Percentiles rank a stretch among this genome's conserved stretches.
phyloP scores from a whole-genome alignment of 2,888 invertebrate species.

The Neoaliturus tenellus region DNA sequence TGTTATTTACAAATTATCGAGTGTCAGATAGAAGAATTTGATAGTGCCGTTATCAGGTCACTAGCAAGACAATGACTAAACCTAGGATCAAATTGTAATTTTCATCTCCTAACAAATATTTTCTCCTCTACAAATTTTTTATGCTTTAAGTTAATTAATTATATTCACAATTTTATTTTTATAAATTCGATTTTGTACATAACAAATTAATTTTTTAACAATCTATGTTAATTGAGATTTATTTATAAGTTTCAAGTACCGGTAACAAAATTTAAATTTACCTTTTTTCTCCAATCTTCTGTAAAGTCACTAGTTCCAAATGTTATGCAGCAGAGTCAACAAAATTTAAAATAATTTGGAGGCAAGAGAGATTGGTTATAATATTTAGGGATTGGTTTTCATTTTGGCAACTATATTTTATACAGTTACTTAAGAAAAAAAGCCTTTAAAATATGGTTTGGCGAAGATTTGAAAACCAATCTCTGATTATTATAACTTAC shows the following conservation, averaged over 20 bases:
- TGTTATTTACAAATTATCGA: background rate
- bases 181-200: too few species aligned
- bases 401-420: background rate
- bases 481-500: background rate
- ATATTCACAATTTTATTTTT: background rate
- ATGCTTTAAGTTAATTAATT: background rate
- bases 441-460: background rate
- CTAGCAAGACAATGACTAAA: background rate
- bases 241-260: background rate
- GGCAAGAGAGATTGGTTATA: background rate
- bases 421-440: background rate
- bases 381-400: background rate
- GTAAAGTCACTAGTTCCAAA: background rate
- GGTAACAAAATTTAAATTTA: background rate
- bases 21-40: background rate
- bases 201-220: too few species aligned
- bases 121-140: background rate
- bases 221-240: too few species aligned
- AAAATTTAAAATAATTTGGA: background rate
- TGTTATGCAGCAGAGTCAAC: background rate
- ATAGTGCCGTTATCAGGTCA: background rate
- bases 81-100: background rate
- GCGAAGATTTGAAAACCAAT: background rate
- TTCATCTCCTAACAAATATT: too few species aligned
- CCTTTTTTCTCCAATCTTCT: background rate